phyloP scores from a whole-genome alignment of 2,888 invertebrate species.

The Leptinotarsa juncta region DNA sequence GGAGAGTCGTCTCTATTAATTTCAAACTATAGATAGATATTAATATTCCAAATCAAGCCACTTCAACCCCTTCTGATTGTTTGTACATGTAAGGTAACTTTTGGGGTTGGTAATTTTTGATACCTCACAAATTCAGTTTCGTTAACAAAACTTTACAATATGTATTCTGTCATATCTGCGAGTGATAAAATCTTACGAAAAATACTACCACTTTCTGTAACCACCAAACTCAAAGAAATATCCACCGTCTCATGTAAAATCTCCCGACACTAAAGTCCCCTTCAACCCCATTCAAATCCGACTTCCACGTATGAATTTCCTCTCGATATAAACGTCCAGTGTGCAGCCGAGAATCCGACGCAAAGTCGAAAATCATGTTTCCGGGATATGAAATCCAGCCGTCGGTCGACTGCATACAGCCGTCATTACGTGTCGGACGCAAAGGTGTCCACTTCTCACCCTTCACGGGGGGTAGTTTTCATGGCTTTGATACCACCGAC shows the following conservation, averaged over 20 bases:
- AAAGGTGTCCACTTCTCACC: conserved; percentile 7
- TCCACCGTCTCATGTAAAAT: background rate
- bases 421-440: conserved; percentile 3
- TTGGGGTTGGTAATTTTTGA: too few relatives aligned
- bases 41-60: too few relatives aligned
- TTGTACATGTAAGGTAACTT: too few relatives aligned
- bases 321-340: conserved; percentile 1
- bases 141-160: too few relatives aligned
- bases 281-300: background rate
- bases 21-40: too few relatives aligned
- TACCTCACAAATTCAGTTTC: too few relatives aligned
- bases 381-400: background rate
- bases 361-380: conserved; percentile 15
- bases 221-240: background rate
- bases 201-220: background rate
- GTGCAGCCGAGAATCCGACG: background rate
- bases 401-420: conserved; percentile 5
- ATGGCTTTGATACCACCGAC: conserved; percentile 6
- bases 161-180: too few relatives aligned
- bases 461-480: background rate
- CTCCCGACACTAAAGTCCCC: background rate
- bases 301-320: background rate
- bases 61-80: too few relatives aligned
- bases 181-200: too few relatives aligned
- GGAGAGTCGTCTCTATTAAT: too few relatives aligned